Percentiles rank a stretch among this genome's conserved stretches.
phyloP scores from a whole-genome alignment of 1,140 invertebrate species.

The Dinoponera quadriceps region DNA sequence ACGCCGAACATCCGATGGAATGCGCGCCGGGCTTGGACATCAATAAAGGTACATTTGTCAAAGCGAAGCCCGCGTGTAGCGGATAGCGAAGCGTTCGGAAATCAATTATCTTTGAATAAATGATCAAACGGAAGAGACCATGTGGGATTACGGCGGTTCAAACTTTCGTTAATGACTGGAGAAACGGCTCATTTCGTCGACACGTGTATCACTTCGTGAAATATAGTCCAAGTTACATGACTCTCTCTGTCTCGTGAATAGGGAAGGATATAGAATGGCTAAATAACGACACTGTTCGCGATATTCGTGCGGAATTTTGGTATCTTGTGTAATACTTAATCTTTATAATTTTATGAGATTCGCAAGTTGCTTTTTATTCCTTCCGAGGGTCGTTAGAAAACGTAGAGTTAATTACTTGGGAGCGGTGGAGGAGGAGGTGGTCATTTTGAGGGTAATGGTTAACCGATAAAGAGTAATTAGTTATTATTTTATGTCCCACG shows the following conservation, averaged over 20 bases:
- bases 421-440: background rate
- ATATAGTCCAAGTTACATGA: too few species aligned
- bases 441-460: conserved; percentile 33
- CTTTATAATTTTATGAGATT: too few species aligned
- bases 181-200: too few species aligned
- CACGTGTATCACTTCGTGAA: too few species aligned
- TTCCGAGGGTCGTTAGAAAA: background rate
- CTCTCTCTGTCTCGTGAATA: too few species aligned
- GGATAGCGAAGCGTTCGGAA: conserved; percentile 9
- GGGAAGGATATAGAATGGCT: too few species aligned
- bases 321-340: too few species aligned
- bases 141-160: background rate
- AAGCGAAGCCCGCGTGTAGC: conserved; percentile 20
- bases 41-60: conserved; percentile 53
- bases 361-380: background rate
- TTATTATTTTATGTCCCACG: conserved; percentile 46
- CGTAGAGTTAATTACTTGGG: background rate
- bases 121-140: conserved; percentile 11
- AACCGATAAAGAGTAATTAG: conserved; percentile 48
- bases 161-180: background rate
- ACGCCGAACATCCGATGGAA: conserved; percentile 18
- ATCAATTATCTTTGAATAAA: conserved; percentile 35
- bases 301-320: too few species aligned
- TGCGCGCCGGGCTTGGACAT: conserved; percentile 10
- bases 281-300: too few species aligned